These are phyloP conservation scores for Aeoliscus strigatus DNA, from an alignment of 2,797 vertebrate genomes.

Conservation along the genomic window DNA sequence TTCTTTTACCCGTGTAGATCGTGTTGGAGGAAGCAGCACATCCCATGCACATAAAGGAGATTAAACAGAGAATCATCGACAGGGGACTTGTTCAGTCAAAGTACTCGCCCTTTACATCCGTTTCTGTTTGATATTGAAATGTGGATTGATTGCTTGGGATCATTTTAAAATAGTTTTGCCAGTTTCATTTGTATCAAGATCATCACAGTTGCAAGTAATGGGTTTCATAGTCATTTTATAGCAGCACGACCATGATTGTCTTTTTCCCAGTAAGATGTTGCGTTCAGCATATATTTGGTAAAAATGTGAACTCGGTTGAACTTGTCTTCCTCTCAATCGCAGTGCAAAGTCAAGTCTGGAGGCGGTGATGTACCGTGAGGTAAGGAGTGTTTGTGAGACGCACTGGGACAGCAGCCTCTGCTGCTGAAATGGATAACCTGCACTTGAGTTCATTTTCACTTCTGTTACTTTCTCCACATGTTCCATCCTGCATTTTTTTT, in stretches of 20 bases:
- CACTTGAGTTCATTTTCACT: slow-evolving; percentile 28
- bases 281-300: too few relatives aligned
- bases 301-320: too few relatives aligned
- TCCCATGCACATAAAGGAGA: slow-evolving; percentile 84
- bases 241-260: too few relatives aligned
- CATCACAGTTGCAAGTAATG: too few relatives aligned
- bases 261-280: neutral
- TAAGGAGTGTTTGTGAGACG: slow-evolving; percentile 48
- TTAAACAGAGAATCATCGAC: slow-evolving; percentile 81
- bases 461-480: slow-evolving; percentile 31
- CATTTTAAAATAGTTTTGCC: too few relatives aligned
- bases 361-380: slow-evolving; percentile 83
- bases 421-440: slow-evolving; percentile 29
- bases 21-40: slow-evolving; percentile 79
- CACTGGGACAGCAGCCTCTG: slow-evolving; percentile 41
- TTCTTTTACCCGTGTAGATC: slow-evolving; percentile 57
- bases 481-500: slow-evolving; percentile 35
- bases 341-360: slow-evolving; percentile 83
- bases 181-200: too few relatives aligned
- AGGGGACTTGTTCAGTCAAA: slow-evolving; percentile 81
- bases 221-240: too few relatives aligned
- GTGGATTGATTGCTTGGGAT: neutral
- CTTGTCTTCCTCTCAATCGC: slow-evolving; percentile 7
- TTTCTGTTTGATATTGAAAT: too few relatives aligned
- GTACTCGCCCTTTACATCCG: slow-evolving; percentile 34